Percentiles rank a stretch among this genome's conserved stretches.
Conservation (phyloP, 2,113 vertebrate species). For the Cololabis saira region DNA sequence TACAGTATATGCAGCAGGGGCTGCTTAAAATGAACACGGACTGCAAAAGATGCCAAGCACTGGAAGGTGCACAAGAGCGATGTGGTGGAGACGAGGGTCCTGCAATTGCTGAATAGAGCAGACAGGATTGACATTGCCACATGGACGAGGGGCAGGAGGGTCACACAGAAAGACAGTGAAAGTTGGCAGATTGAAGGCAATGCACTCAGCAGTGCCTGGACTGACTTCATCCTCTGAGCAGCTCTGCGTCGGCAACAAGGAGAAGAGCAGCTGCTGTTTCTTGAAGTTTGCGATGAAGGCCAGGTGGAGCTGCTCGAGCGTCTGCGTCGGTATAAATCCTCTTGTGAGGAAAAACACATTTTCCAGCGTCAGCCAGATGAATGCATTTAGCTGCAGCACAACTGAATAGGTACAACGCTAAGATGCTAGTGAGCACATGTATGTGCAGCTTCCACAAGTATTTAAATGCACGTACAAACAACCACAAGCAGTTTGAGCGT, state of each 20-base stretch:
- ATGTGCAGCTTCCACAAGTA: conserved; percentile 46
- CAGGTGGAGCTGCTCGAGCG: conserved; percentile 16
- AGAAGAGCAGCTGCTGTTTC: conserved; percentile 5
- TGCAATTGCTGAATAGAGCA: not conserved
- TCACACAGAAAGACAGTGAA: conserved; percentile 11
- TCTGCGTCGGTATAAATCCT: not conserved
- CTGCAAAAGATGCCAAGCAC: not conserved
- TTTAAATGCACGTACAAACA: conserved; percentile 37
- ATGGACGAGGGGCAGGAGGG: conserved; percentile 4
- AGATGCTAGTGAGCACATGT: conserved; percentile 28
- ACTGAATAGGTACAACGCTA: conserved; percentile 38
- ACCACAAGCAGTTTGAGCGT: conserved; percentile 27
- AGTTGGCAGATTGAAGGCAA: not conserved
- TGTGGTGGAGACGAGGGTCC: not conserved
- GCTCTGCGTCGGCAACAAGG: not conserved
- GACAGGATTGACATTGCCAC: conserved; percentile 1
- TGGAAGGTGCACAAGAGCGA: not conserved
- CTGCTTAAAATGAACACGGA: conserved; percentile 7
- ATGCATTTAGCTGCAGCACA: conserved; percentile 47
- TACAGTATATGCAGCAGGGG: not conserved
- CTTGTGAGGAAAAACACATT: conserved; percentile 6
- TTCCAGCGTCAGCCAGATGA: conserved; percentile 30
- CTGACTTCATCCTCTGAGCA: not conserved
- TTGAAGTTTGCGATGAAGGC: not conserved
- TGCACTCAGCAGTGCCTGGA: not conserved